Conservation (phyloP, 2,113 vertebrate genomes). For the Psittacula cyanocephala region DNA sequence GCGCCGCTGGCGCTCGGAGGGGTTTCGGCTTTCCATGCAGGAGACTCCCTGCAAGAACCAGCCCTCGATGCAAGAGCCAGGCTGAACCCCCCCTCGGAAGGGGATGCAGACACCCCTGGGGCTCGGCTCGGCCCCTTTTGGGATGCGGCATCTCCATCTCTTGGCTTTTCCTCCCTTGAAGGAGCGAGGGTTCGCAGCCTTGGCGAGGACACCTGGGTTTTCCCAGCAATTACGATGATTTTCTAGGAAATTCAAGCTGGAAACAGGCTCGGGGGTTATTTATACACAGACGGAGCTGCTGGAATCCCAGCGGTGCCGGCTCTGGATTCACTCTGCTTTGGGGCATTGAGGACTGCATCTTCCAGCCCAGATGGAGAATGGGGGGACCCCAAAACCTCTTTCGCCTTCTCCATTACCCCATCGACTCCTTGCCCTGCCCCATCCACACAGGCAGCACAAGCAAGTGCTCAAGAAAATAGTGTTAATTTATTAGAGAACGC, state of each 20-base stretch:
- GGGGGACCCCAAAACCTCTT: background rate
- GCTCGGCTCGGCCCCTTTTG: rapidly evolving
- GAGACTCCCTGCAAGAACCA: background rate
- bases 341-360: rapidly evolving
- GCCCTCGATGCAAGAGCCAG: background rate
- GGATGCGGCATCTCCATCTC: background rate
- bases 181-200: background rate
- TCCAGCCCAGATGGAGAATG: rapidly evolving
- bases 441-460: background rate
- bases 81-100: rapidly evolving
- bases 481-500: slow-evolving; percentile 41
- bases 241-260: slow-evolving; percentile 48
- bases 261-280: background rate
- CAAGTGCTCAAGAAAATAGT: background rate
- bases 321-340: background rate
- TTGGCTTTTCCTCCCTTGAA: background rate
- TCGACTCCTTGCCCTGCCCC: rapidly evolving
- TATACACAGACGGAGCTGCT: background rate
- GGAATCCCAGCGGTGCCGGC: background rate
- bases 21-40: background rate
- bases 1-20: background rate
- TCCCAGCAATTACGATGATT: background rate
- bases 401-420: too few species aligned
- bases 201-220: background rate
- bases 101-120: rapidly evolving